These are phyloP conservation scores for Psittacula cyanocephala DNA, from an alignment of 2,113 vertebrate genomes.

Conservation along the genomic window DNA sequence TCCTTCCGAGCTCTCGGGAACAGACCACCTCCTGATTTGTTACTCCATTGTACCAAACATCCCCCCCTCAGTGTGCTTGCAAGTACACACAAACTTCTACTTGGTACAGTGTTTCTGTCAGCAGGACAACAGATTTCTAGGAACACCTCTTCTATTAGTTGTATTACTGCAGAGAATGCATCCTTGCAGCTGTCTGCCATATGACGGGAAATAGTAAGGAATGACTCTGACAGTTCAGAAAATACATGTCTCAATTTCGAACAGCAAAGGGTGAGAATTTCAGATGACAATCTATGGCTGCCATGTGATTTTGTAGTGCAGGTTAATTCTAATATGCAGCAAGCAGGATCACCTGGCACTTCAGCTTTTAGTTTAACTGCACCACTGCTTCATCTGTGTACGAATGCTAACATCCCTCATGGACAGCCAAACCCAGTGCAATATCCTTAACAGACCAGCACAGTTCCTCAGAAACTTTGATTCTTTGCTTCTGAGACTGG, in stretches of 20 bases:
- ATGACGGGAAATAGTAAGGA: neutral
- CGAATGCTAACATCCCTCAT: neutral
- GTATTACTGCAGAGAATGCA: neutral
- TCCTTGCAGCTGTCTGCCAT: neutral
- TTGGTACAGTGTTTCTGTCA: neutral
- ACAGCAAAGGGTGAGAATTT: neutral
- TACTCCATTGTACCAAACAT: neutral
- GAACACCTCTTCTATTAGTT: neutral
- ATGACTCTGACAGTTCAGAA: neutral
- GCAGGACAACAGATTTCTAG: neutral
- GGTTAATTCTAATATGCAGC: constrained; percentile 6
- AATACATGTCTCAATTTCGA: neutral
- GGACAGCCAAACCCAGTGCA: constrained; percentile 17
- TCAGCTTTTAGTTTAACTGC: constrained; percentile 22
- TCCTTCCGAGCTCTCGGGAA: neutral
- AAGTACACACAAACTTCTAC: neutral
- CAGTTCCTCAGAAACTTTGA: constrained; percentile 37
- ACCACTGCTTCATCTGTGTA: constrained; percentile 4
- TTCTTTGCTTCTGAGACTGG: constrained; percentile 15
- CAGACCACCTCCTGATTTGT: neutral
- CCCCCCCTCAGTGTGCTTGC: too few relatives aligned
- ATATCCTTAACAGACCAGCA: constrained; percentile 36
- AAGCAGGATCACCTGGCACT: constrained; percentile 33
- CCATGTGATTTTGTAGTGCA: neutral
- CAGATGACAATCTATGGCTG: neutral